These are phyloP conservation scores for Mercenaria mercenaria DNA, from an alignment of 1,140 invertebrate species.

Conservation along the genomic window DNA sequence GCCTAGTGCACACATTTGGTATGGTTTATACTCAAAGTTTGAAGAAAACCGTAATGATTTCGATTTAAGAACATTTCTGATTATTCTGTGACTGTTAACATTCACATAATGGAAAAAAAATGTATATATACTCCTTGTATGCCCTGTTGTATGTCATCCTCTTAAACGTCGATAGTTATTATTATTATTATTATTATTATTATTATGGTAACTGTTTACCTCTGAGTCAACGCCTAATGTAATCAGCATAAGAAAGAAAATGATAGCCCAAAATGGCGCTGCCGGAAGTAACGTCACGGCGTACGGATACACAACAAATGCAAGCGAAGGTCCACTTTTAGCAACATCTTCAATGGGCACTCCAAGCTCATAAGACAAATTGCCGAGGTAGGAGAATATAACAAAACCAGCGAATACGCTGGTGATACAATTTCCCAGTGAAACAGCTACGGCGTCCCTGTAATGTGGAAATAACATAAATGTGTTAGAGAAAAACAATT, in stretches of 20 bases:
- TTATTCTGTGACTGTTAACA: too few species aligned
- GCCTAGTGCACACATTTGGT: too few species aligned
- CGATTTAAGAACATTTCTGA: too few species aligned
- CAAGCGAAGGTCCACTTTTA: conserved; percentile 95
- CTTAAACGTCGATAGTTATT: too few species aligned
- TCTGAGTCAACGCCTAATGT: conserved; percentile 96
- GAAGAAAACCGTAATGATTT: too few species aligned
- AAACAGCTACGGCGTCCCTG: conserved; percentile 96
- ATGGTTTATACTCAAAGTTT: too few species aligned
- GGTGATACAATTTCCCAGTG: conserved; percentile 97
- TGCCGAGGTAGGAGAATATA: conserved; percentile 97
- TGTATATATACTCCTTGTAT: too few species aligned
- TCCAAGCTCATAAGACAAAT: conserved; percentile 95
- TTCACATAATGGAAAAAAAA: too few species aligned
- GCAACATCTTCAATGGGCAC: conserved; percentile 95
- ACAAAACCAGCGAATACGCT: conserved; percentile 99
- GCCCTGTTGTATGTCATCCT: too few species aligned
- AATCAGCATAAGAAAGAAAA: conserved; percentile 99
- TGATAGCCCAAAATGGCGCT: conserved; percentile 97
- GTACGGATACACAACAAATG: conserved; percentile 98
- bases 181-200: too few species aligned
- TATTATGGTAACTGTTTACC: too few species aligned
- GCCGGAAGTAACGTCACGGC: conserved; percentile 98
- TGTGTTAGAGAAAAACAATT: too few species aligned
- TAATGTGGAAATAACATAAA: conserved; percentile 82